A percentile compares a stretch with the other conserved stretches of the same genome.
phyloP scores from a whole-genome alignment of 2,797 vertebrate genomes.

The Premnoplex brunnescens region DNA sequence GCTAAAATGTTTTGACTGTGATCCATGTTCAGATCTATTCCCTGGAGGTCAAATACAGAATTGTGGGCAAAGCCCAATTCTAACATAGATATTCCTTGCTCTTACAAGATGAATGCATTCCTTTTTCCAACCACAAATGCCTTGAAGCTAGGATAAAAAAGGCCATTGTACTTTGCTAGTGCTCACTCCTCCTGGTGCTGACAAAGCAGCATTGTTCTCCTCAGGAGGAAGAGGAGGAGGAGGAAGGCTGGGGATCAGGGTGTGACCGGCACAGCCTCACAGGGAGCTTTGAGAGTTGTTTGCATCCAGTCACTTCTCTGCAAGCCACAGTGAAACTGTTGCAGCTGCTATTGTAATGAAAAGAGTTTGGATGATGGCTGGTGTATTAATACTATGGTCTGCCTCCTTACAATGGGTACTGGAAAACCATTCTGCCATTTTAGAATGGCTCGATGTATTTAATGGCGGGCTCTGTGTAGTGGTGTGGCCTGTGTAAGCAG shows the following conservation, averaged over 20 bases:
- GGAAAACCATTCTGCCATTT: neutral
- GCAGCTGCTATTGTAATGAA: neutral
- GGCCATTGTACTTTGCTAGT: slow-evolving; percentile 5
- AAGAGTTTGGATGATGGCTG: neutral
- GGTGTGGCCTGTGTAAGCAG: neutral
- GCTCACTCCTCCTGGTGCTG: neutral
- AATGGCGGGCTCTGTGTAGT: neutral
- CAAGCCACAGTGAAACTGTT: neutral
- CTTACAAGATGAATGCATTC: slow-evolving; percentile 18
- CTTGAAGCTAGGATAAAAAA: slow-evolving; percentile 38
- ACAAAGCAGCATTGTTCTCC: slow-evolving; percentile 36
- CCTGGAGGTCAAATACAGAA: neutral
- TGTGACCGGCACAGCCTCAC: neutral
- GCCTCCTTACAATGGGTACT: neutral
- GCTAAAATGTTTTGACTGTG: neutral
- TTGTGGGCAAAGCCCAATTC: slow-evolving; percentile 1
- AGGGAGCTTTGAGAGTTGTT: neutral
- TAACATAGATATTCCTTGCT: neutral
- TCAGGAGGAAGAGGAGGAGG: neutral
- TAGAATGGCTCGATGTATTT: neutral
- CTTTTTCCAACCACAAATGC: slow-evolving; percentile 19
- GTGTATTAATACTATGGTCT: neutral
- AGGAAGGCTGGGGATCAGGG: neutral
- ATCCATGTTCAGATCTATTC: neutral
- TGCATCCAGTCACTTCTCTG: neutral